Evolutionary conservation across 2,888 invertebrate genomes (phyloP), one percentile per base, ranked within the genome.

Genomic region (Spatulosminthurus flaviceps): DNA sequence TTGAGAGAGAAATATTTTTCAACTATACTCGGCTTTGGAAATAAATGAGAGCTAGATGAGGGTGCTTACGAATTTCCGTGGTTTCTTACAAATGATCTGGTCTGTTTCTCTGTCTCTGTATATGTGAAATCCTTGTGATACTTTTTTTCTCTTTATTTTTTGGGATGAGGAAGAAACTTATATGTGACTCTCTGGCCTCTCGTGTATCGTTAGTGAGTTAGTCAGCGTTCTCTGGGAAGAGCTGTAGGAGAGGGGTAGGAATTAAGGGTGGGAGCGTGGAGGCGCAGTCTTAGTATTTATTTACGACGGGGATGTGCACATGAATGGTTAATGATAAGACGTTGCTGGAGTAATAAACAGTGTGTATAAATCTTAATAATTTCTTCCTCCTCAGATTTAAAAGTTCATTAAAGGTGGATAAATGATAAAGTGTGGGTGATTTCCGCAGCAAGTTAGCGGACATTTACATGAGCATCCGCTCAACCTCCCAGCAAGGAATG

Each of bases 401-500:
- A 78, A 78, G 79, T 79, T 79, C 78, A 79, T 81, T 81, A 75
- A 79, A 79, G 69, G 76, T 75, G 67, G 61, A 66, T 75, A 71
- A 75, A 76, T 79, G 51, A 75, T 76, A 43, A 76, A 76, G 70
- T 61, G 51, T 72, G 41, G 34, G 43, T 76, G 70, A 79, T 71
- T 69, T 41, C 41, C 34, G 60, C 72, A 84, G 84, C 41, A 81
- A 81, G 76, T 83, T 83, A 70, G 81, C 83, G 34, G 81, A 82
- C 70, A 81, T 83, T 79, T 81, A 83, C 79, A 71, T 81, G 22
- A 81, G 83, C 34, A 41, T 79, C 22, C 80, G 80, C 75, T 81
- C 82, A 61, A 83, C 83, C 76, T 77, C 81, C 80, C 81, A 82
- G 69, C 82, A 83, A 72, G 83, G 84, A 66, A 76, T 84, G 76